Conservation (phyloP, 64 coral and sea anemone species). For the Anthopleura sola region DNA sequence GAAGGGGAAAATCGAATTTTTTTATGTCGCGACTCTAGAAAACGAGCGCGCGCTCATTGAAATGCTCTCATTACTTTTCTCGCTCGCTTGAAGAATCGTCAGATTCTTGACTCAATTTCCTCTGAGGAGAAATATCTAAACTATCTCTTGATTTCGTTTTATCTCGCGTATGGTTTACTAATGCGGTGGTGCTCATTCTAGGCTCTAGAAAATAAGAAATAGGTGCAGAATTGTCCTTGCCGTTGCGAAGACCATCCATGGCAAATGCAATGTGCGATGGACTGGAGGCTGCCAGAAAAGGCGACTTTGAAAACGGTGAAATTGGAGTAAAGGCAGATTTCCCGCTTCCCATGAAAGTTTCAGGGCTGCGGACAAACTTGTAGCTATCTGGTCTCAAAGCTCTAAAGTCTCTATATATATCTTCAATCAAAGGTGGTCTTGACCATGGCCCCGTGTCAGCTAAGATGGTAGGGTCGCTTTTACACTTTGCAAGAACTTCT, state of each 20-base stretch:
- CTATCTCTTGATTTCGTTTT: neutral
- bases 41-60: conserved; percentile 7
- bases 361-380: conserved; percentile 27
- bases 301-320: conserved; percentile 41
- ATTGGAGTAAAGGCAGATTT: conserved; percentile 62
- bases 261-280: conserved; percentile 30
- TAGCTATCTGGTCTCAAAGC: conserved; percentile 43
- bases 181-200: neutral
- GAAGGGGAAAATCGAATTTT: neutral
- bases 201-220: conserved; percentile 55
- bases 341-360: conserved; percentile 31
- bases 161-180: neutral
- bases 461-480: conserved; percentile 66
- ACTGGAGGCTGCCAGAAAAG: conserved; percentile 26
- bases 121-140: neutral
- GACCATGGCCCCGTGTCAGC: conserved; percentile 67
- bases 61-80: neutral
- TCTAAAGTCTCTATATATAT: conserved; percentile 40
- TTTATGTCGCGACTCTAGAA: neutral
- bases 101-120: neutral
- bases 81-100: conserved; percentile 7
- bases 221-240: conserved; percentile 34
- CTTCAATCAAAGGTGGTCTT: conserved; percentile 10
- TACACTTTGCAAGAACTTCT: conserved; percentile 82
- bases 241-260: conserved; percentile 28